These are phyloP conservation scores for Ennomos erosarius DNA, from an alignment of 2,888 invertebrate species.

Conservation along the genomic window DNA sequence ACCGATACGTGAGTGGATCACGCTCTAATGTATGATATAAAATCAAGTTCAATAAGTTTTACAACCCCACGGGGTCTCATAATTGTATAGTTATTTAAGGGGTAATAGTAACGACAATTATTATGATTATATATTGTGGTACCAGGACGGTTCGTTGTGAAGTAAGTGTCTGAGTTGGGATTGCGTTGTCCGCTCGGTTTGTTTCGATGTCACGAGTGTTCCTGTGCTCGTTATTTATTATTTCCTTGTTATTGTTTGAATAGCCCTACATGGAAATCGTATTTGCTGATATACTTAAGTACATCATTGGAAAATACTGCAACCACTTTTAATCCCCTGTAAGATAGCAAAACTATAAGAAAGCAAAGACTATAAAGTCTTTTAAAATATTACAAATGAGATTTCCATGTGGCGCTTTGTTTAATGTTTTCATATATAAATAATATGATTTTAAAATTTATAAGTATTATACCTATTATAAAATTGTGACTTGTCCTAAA, in stretches of 20 bases:
- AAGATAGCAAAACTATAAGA: not conserved
- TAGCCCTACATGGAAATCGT: slow-evolving; percentile 10
- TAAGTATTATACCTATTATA: slow-evolving; percentile 32
- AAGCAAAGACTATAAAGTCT: not conserved
- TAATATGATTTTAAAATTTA: slow-evolving; percentile 64
- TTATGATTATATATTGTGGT: slow-evolving; percentile 49
- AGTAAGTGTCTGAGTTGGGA: slow-evolving; percentile 33
- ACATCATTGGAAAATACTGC: not conserved
- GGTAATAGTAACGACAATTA: slow-evolving; percentile 67
- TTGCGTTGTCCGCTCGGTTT: slow-evolving; percentile 26
- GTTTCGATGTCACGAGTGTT: slow-evolving; percentile 15
- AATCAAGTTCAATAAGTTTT: slow-evolving; percentile 71
- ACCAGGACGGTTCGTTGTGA: slow-evolving; percentile 44
- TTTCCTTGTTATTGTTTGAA: slow-evolving; percentile 1
- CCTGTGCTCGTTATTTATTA: slow-evolving; percentile 7
- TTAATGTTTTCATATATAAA: slow-evolving; percentile 36
- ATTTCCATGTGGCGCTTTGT: slow-evolving; percentile 18
- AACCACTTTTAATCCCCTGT: not conserved
- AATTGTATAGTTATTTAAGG: slow-evolving; percentile 79
- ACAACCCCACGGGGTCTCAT: slow-evolving; percentile 64
- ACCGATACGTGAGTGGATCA: slow-evolving; percentile 65
- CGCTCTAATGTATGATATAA: slow-evolving; percentile 76
- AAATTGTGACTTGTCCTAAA: slow-evolving; percentile 73
- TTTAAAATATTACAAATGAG: not conserved
- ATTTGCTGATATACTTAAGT: not conserved